phyloP scores from a whole-genome alignment of 2,888 invertebrate species.

The Laothoe populi region DNA sequence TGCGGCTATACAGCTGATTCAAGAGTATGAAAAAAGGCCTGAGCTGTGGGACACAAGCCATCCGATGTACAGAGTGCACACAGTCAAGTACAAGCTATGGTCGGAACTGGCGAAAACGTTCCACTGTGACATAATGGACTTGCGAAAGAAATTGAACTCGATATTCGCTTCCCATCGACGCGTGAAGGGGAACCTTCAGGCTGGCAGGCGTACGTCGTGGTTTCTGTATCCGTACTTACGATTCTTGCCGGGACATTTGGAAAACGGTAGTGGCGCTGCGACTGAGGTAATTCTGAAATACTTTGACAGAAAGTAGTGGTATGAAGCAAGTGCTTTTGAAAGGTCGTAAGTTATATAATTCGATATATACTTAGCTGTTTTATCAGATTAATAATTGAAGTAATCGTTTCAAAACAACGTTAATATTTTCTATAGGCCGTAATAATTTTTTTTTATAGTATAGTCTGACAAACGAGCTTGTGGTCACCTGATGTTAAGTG shows the following conservation, averaged over 20 bases:
- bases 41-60: constrained; percentile 66
- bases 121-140: constrained; percentile 64
- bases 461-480: too few relatives aligned
- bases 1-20: constrained; percentile 56
- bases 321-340: too few relatives aligned
- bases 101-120: constrained; percentile 61
- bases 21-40: constrained; percentile 59
- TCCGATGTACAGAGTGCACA: constrained; percentile 58
- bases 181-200: constrained; percentile 65
- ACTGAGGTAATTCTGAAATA: constrained; percentile 6
- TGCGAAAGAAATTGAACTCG: constrained; percentile 73
- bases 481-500: too few relatives aligned
- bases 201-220: constrained; percentile 64
- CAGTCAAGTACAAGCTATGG: constrained; percentile 71
- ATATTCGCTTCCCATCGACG: constrained; percentile 73
- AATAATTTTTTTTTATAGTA: too few relatives aligned
- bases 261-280: constrained; percentile 25
- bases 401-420: too few relatives aligned
- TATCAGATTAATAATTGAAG: too few relatives aligned
- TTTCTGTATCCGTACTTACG: constrained; percentile 66
- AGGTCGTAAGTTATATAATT: too few relatives aligned
- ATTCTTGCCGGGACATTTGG: constrained; percentile 65
- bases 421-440: too few relatives aligned
- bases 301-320: too few relatives aligned
- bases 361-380: too few relatives aligned